phyloP scores from a whole-genome alignment of 2,888 invertebrate genomes.

The Drosophila hamatofila region DNA sequence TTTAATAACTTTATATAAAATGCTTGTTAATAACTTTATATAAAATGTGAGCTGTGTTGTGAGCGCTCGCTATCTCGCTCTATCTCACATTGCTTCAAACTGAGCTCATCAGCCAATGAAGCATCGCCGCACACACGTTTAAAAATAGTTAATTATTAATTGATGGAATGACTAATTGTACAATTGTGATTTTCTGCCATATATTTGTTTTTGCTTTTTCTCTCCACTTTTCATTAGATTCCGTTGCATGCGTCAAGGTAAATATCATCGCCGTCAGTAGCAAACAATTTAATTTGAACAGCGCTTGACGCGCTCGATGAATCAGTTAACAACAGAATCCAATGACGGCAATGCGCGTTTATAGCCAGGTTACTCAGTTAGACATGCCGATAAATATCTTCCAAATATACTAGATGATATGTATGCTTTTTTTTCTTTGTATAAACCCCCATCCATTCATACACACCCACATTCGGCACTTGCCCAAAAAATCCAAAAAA shows the following conservation, averaged over 20 bases:
- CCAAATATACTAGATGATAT: neutral
- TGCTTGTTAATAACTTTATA: constrained; percentile 29
- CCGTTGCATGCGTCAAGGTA: constrained; percentile 49
- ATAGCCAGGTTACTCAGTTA: constrained; percentile 38
- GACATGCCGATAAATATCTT: constrained; percentile 40
- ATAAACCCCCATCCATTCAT: neutral
- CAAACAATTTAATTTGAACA: constrained; percentile 54
- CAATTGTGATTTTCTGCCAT: constrained; percentile 47
- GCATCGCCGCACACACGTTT: constrained; percentile 42
- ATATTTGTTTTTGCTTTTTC: neutral
- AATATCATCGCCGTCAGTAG: constrained; percentile 21
- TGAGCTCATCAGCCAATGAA: constrained; percentile 54
- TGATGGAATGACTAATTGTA: constrained; percentile 72
- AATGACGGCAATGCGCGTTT: constrained; percentile 44
- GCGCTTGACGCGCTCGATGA: constrained; percentile 45
- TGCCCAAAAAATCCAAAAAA: constrained; percentile 13
- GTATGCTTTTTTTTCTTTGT: too few relatives aligned
- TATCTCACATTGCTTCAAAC: constrained; percentile 41
- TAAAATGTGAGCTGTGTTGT: constrained; percentile 7
- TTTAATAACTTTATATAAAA: too few relatives aligned
- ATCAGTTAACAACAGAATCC: constrained; percentile 38
- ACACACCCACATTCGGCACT: constrained; percentile 9
- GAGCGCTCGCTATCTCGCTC: constrained; percentile 5
- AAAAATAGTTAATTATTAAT: constrained; percentile 76
- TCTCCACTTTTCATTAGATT: constrained; percentile 11